These are phyloP conservation scores for Cebus imitator DNA, from an alignment of 2,113 vertebrate species.

Conservation along the genomic window DNA sequence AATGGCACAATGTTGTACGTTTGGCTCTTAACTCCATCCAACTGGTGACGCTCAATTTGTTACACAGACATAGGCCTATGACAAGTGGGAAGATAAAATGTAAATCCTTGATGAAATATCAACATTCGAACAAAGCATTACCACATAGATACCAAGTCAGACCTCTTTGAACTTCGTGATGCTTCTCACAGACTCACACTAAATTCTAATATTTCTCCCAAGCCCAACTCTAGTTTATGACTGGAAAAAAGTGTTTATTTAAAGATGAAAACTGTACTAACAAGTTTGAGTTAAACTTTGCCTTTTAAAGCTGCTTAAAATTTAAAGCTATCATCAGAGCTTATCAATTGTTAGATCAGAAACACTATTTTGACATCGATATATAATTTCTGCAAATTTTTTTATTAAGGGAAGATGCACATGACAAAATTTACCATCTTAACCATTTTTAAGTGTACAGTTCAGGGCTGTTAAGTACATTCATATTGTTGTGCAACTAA, in stretches of 20 bases:
- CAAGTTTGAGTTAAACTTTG: background rate
- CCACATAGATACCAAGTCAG: background rate
- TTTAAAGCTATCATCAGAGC: background rate
- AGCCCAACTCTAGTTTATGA: background rate
- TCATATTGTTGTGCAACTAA: background rate
- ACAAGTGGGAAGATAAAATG: background rate
- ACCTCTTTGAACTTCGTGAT: background rate
- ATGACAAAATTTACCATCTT: background rate
- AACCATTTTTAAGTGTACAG: background rate
- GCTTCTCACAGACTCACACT: background rate
- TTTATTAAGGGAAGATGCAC: too few species aligned
- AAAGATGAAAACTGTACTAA: background rate
- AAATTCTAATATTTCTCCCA: background rate
- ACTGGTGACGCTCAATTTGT: background rate
- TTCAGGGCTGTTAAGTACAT: background rate
- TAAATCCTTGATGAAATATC: background rate
- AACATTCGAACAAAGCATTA: background rate
- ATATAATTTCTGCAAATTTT: background rate
- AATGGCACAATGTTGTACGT: background rate
- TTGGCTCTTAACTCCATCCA: background rate
- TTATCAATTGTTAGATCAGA: background rate
- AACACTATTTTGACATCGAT: background rate
- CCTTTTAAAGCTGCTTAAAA: conserved; percentile 2
- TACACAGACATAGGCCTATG: background rate
- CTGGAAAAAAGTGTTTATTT: background rate